These are phyloP conservation scores for Cyanoramphus novaezelandiae DNA, from an alignment of 2,113 vertebrate species.

Conservation along the genomic window DNA sequence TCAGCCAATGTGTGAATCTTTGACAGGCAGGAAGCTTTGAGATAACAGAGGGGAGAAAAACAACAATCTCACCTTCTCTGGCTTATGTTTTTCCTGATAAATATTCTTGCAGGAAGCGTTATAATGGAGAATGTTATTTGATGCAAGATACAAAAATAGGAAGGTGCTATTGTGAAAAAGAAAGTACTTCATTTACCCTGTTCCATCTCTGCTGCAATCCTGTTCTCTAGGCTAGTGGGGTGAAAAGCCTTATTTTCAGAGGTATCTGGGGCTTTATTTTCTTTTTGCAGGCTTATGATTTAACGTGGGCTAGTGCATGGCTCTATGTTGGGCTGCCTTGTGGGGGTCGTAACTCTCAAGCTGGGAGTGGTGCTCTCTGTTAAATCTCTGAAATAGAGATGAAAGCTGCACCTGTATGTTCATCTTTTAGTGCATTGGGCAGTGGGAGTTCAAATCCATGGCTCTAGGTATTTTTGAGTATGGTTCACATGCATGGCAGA, in stretches of 20 bases:
- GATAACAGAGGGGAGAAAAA: neutral
- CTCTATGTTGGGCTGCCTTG: neutral
- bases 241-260: neutral
- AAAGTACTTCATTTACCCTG: slow-evolving; percentile 21
- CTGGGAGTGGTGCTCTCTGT: neutral
- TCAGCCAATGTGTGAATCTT: slow-evolving; percentile 42
- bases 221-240: neutral
- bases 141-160: slow-evolving; percentile 45
- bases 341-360: neutral
- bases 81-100: slow-evolving; percentile 66
- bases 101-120: slow-evolving; percentile 55
- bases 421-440: neutral
- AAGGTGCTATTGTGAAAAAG: slow-evolving; percentile 38
- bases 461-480: neutral
- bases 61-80: slow-evolving; percentile 37
- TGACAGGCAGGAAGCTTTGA: slow-evolving; percentile 52
- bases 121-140: slow-evolving; percentile 50
- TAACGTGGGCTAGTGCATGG: neutral
- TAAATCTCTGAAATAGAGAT: neutral
- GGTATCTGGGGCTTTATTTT: neutral
- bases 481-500: neutral
- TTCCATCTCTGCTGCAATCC: slow-evolving; percentile 6
- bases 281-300: neutral
- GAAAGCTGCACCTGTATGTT: neutral
- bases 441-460: neutral